A percentile compares a stretch with the other conserved stretches of the same genome.
Conservation (phyloP, 1,140 invertebrate genomes). For the Acromyrmex charruanus region DNA sequence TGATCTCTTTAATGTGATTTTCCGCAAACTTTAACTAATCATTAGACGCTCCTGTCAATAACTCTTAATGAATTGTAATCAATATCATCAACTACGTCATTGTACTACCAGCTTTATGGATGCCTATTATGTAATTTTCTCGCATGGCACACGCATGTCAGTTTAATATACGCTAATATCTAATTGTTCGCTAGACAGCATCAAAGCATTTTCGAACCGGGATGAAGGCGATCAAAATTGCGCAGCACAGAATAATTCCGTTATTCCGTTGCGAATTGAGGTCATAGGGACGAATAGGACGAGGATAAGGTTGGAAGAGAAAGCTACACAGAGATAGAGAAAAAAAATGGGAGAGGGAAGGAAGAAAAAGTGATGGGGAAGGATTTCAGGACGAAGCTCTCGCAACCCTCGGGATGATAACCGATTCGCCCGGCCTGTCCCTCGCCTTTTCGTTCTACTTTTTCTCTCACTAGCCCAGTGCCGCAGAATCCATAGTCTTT, state of each 20-base stretch:
- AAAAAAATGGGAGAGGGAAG: constrained; percentile 68
- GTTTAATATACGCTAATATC: constrained; percentile 32
- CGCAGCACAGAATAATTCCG: constrained; percentile 64
- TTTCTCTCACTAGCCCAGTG: constrained; percentile 42
- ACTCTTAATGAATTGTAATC: neutral
- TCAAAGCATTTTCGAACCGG: neutral
- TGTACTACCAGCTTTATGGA: neutral
- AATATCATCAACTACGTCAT: neutral
- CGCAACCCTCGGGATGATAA: constrained; percentile 76
- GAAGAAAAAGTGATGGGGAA: constrained; percentile 49
- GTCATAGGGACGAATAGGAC: constrained; percentile 58
- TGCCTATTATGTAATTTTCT: constrained; percentile 10
- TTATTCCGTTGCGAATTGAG: constrained; percentile 49
- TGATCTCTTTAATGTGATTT: neutral
- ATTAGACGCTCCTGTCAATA: neutral
- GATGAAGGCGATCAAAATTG: constrained; percentile 29
- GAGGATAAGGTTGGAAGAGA: constrained; percentile 42
- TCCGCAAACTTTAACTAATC: neutral
- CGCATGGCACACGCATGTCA: neutral
- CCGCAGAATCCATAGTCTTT: constrained; percentile 20
- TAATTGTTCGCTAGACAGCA: neutral
- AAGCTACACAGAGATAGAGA: constrained; percentile 50
- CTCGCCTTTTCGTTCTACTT: constrained; percentile 71
- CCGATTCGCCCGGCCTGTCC: constrained; percentile 67
- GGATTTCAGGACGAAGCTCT: constrained; percentile 49